phyloP scores from a whole-genome alignment of 2,113 vertebrate species.

The Vulpes ferrilata region DNA sequence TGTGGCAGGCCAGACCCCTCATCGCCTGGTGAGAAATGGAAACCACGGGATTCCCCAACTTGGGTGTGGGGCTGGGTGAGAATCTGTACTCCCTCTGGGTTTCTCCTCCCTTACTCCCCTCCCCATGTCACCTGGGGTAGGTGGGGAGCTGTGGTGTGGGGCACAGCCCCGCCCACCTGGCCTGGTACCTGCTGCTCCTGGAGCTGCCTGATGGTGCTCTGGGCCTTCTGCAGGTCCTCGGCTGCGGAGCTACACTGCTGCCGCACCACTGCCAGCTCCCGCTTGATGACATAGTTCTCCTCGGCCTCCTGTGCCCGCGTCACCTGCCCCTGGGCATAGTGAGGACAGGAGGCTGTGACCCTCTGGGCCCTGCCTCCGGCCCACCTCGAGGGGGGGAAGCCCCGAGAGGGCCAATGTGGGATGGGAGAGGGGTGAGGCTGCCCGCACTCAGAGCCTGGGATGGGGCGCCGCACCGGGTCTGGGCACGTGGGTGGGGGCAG shows the following conservation, averaged over 20 bases:
- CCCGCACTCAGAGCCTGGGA: slow-evolving; percentile 61
- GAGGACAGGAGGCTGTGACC: background rate
- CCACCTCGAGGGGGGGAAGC: background rate
- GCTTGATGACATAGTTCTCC: slow-evolving; percentile 97
- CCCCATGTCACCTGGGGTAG: background rate
- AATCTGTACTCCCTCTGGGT: background rate
- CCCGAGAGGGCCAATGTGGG: background rate
- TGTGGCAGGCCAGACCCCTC: background rate
- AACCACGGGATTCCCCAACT: background rate
- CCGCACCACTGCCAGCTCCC: slow-evolving; percentile 94
- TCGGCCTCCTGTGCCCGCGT: slow-evolving; percentile 96
- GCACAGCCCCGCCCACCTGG: fast-evolving
- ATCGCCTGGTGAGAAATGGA: background rate
- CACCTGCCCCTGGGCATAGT: slow-evolving; percentile 93
- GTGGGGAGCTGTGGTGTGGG: background rate
- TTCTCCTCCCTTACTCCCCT: background rate
- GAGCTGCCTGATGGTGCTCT: slow-evolving; percentile 93
- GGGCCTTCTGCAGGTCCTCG: slow-evolving; percentile 93
- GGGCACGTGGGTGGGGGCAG: background rate
- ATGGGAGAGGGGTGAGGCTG: background rate
- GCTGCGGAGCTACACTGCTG: slow-evolving; percentile 92
- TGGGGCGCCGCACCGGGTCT: background rate
- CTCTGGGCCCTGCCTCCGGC: background rate
- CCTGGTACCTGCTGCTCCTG: slow-evolving; percentile 92
- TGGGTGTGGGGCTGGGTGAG: background rate